Conservation (phyloP, 2,113 vertebrate species). For the Sinocyclocheilus rhinocerous region DNA sequence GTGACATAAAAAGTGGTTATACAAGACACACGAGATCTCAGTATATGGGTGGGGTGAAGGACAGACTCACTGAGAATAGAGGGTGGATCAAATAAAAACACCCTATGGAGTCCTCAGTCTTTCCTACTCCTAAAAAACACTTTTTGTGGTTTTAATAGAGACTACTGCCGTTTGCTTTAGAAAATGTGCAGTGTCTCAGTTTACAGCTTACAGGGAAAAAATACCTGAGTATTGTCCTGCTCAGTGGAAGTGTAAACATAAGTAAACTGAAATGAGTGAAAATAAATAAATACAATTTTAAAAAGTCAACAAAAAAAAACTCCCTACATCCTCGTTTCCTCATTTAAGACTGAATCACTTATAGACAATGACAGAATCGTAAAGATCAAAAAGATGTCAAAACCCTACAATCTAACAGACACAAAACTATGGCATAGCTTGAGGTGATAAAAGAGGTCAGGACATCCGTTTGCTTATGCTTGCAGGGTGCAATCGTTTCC, state of each 20-base stretch:
- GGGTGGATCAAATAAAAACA: conserved; percentile 24
- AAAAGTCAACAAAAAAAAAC: background rate
- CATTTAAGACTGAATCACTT: background rate
- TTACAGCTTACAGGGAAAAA: background rate
- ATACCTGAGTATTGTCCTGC: background rate
- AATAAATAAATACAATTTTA: background rate
- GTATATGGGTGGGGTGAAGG: conserved; percentile 34
- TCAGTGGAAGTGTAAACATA: background rate
- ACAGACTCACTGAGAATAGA: background rate
- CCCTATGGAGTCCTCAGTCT: background rate
- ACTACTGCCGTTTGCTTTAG: background rate
- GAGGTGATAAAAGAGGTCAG: background rate
- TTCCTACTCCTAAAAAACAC: background rate
- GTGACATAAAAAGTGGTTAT: conserved; percentile 27
- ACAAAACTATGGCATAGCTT: background rate
- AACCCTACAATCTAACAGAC: background rate
- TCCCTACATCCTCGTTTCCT: background rate
- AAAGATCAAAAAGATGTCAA: background rate
- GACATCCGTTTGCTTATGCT: background rate
- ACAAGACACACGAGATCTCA: conserved; percentile 30
- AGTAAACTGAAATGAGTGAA: background rate
- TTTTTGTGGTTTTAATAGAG: background rate
- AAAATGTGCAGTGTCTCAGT: background rate
- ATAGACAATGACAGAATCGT: background rate
- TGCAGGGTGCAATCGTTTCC: background rate